phyloP scores from a whole-genome alignment of 2,113 vertebrate species.

The Callithrix jacchus region DNA sequence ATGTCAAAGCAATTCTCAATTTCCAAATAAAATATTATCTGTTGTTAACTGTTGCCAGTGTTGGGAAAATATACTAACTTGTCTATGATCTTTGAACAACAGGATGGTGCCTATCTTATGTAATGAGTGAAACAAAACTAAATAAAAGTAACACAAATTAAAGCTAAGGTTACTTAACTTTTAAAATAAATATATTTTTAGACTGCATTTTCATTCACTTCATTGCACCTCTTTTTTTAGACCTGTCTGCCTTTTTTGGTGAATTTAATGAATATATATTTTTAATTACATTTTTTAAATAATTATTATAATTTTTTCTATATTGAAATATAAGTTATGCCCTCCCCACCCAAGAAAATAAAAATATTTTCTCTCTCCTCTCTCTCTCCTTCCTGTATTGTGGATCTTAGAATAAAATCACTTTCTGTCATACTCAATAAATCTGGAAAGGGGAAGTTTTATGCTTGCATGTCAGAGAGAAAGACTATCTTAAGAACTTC shows the following conservation, averaged over 20 bases:
- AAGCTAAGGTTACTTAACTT: background rate
- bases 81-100: background rate
- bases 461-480: background rate
- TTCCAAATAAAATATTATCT: background rate
- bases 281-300: background rate
- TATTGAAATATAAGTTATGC: background rate
- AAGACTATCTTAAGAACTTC: background rate
- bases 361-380: background rate
- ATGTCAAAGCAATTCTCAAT: background rate
- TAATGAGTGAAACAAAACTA: background rate
- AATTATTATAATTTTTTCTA: background rate
- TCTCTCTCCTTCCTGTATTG: background rate
- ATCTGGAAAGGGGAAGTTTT: background rate
- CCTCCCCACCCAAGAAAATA: background rate
- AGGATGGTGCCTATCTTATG: background rate
- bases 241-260: background rate
- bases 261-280: background rate
- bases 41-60: background rate
- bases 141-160: background rate
- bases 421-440: background rate
- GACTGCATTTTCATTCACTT: background rate
- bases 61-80: background rate
- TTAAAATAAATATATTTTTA: background rate
- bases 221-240: background rate
- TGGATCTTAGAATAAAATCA: background rate